phyloP scores from a whole-genome alignment of 2,113 vertebrate species.

The Semicossyphus pulcher region DNA sequence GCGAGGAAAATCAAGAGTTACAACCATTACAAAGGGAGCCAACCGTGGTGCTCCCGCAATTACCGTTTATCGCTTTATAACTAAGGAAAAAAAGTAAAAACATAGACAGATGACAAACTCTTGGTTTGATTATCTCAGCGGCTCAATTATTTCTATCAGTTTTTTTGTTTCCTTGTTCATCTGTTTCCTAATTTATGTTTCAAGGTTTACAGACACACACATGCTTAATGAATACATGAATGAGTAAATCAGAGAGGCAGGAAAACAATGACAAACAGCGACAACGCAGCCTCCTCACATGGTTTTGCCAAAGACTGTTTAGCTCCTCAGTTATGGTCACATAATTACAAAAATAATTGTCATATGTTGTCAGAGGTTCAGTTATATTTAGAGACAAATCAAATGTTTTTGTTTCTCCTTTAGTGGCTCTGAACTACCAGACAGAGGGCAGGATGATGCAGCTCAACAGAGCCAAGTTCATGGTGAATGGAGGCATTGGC shows the following conservation, averaged over 20 bases:
- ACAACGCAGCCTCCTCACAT: background rate
- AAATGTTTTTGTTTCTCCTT: slow-evolving; percentile 5
- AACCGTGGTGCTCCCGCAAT: no score
- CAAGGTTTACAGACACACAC: background rate
- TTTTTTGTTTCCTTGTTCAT: background rate
- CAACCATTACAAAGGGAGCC: no score
- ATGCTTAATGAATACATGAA: background rate
- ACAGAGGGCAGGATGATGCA: slow-evolving; percentile 98
- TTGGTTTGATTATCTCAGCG: background rate
- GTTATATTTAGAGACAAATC: background rate
- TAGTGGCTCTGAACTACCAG: slow-evolving; percentile 98
- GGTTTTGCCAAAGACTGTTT: background rate
- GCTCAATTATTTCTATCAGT: background rate
- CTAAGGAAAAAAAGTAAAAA: background rate
- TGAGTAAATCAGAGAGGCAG: background rate
- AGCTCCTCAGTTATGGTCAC: background rate
- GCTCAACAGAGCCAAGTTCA: slow-evolving; percentile 96
- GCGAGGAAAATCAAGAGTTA: no score
- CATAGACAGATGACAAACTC: background rate
- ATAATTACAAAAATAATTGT: background rate
- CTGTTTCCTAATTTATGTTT: slow-evolving; percentile 4
- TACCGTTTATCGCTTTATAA: no score
- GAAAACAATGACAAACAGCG: background rate
- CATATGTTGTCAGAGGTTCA: background rate
- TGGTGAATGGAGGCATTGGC: slow-evolving; percentile 93